These are phyloP conservation scores for Aegotheles bennettii DNA, from an alignment of 2,113 vertebrate genomes.

Conservation along the genomic window DNA sequence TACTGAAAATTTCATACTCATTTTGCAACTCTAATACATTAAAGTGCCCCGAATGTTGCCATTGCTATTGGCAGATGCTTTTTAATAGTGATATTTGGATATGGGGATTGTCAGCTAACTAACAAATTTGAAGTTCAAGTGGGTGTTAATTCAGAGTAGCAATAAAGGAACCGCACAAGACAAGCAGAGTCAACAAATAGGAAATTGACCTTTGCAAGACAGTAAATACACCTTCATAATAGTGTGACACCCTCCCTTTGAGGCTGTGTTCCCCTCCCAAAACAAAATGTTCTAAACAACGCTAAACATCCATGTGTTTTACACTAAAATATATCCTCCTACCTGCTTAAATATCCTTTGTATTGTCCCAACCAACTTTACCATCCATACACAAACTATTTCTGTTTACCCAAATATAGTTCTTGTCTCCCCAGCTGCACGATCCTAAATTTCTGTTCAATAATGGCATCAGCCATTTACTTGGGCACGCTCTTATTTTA, in stretches of 20 bases:
- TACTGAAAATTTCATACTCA: background rate
- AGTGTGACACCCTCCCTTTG: background rate
- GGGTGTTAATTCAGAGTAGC: background rate
- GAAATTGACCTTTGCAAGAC: background rate
- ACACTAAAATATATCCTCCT: background rate
- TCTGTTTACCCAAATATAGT: background rate
- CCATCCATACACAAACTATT: background rate
- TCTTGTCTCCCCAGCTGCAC: background rate
- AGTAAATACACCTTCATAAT: background rate
- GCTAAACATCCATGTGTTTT: background rate
- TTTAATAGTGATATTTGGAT: background rate
- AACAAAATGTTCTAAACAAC: background rate
- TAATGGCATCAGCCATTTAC: background rate
- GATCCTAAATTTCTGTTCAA: background rate
- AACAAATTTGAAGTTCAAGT: background rate
- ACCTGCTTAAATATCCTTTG: background rate
- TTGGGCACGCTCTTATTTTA: slow-evolving; percentile 8
- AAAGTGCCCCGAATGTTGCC: background rate
- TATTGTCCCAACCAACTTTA: background rate
- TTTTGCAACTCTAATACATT: background rate
- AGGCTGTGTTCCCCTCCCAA: background rate
- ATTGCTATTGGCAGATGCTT: background rate
- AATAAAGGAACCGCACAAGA: background rate
- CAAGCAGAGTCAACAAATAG: background rate
- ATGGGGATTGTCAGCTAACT: background rate